Evolutionary conservation across 1,140 invertebrate genomes (phyloP), one percentile per base, ranked within the genome.

Genomic region (Aplysia californica): DNA sequence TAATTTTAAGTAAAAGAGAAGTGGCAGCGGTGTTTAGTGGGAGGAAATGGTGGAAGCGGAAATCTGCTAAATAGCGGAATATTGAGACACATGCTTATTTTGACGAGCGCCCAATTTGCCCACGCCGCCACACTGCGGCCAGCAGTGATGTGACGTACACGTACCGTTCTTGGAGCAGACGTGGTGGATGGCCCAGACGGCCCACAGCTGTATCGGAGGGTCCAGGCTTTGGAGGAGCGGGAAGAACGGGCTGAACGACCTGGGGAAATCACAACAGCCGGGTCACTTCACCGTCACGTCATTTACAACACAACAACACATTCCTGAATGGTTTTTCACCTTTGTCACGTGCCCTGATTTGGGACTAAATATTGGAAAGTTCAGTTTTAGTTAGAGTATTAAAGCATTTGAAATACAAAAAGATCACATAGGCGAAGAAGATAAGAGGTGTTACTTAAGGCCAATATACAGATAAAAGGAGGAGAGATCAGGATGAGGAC

Each of bases 131-230:
- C 31, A 59, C 2, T 59, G 18, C 31, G n/a, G 44, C 36, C 29
- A 36, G 10, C 10, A 29, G 20, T n/a, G 21, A n/a, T 33, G 65
- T 10, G 18, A 39, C 67, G 31, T 39, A 72, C 70, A 56, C 81
- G 76, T 82, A 87, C 87, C 87, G 83, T 95, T 95, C 88, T 94
- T 95, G 10, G 93, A 93, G 85, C 94, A 95, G 44, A 96, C 95
- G 87, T 96, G 95, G 85, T 95, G 93, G 80, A 95, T 94, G 0
- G 95, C 95, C 95, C 95, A 96, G 10, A 95, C 92, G 38, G 94
- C 94, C 95, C 95, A 96, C 26, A 95, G 86, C 83, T 95, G 94
- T 50, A 95, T 94, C 36, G 89, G 87, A 73, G 92, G 91, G 71
- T 93, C 91, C 26, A 90, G 87, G 74, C 92, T 92, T 39, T 87